Conservation (phyloP, 2,113 vertebrate species). For the Tylochromis polylepis region DNA sequence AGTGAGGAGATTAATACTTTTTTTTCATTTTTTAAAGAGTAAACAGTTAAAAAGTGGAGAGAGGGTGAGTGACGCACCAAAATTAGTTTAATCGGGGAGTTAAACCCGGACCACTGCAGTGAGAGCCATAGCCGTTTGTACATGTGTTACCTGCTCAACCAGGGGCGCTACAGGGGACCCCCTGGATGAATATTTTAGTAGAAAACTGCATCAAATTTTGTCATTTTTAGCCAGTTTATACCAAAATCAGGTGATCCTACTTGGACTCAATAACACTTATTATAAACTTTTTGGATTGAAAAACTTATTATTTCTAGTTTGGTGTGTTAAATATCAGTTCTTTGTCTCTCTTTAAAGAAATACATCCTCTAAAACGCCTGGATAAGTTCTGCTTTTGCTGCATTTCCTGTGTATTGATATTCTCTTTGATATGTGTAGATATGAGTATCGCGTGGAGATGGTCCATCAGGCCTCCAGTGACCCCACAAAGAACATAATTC, state of each 20-base stretch:
- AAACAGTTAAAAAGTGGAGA: no score
- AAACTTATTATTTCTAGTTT: not conserved
- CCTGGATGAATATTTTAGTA: not conserved
- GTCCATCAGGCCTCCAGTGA: slow-evolving; percentile 97
- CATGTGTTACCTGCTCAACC: not conserved
- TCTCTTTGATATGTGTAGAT: slow-evolving; percentile 66
- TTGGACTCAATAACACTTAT: not conserved
- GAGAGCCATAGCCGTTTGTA: no score
- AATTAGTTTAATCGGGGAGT: no score
- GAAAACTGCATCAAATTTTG: not conserved
- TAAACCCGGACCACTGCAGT: no score
- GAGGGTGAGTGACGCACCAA: no score
- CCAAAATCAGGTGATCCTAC: not conserved
- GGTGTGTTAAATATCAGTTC: not conserved
- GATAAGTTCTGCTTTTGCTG: not conserved
- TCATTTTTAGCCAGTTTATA: not conserved
- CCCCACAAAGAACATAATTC: slow-evolving; percentile 94
- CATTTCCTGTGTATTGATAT: not conserved
- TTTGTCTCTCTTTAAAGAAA: not conserved
- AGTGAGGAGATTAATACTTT: not conserved
- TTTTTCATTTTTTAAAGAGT: not conserved
- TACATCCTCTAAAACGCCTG: not conserved
- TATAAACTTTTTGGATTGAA: not conserved
- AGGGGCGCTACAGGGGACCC: not conserved
- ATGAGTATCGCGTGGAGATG: slow-evolving; percentile 99